Evolutionary conservation across 2,113 vertebrate species (phyloP), one percentile per base, ranked within the genome.

Genomic region (Scomber scombrus): DNA sequence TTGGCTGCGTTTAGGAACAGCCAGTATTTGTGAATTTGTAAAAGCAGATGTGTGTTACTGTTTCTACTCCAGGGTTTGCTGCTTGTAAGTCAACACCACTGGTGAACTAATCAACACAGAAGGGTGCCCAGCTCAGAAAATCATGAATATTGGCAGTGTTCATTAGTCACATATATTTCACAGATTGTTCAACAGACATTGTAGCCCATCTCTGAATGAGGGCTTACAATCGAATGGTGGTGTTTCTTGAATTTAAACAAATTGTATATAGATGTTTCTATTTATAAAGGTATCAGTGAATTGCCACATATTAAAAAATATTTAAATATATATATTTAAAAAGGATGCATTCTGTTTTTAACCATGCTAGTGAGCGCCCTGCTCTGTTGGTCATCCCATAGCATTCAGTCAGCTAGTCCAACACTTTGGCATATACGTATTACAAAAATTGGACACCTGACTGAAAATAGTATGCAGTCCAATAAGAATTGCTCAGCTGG

Each of bases 21-120:
- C 15, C 4, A 55, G 31, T 12, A 21, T 47, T 15, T 43, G 19
- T 26, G 9, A 71, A 16, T 21, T 45, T 23, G 9, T 21, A 4
- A 60, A 49, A 8, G 12, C 64, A 61, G 62, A 40, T 46, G 10
- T 26, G 16, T 73, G 74, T 72, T 58, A 18, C 19, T 15, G 18
- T 57, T 18, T 71, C n/a, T 50, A 18, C 19, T 18, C 57, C 71
- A 71, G 72, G 73, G 55, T 55, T 72, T 50, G n/a, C n/a, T 31
- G 29, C 19, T 45, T 57, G 1, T 34, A 56, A 80, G 11, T 70
- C 70, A 49, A 71, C 18, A 23, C 19, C 43, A 52, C 3, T 54
- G 14, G 5, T 43, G 21, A 5, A 61, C 46, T 64, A 47, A 84
- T 72, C 62, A 75, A 56, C 50, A 69, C 11, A 62, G 47, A 0